These are phyloP conservation scores for Mnemiopsis leidyi DNA, from an alignment of 37 sponge, comb jelly and placozoan genomes.

Conservation along the genomic window DNA sequence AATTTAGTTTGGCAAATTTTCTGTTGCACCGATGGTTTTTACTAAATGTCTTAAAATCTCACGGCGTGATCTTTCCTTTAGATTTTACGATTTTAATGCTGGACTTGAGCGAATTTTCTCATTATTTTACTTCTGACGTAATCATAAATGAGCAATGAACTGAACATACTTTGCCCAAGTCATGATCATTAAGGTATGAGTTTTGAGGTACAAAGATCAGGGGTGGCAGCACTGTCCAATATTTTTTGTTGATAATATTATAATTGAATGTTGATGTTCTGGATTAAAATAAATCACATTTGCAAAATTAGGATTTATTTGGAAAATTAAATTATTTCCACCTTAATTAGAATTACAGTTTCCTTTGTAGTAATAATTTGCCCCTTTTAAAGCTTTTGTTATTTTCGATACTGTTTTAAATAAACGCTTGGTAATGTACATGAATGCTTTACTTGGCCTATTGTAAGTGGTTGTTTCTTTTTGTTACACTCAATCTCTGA, in stretches of 20 bases:
- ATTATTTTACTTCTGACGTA: background rate
- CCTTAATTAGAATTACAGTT: background rate
- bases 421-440: conserved; percentile 16
- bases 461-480: background rate
- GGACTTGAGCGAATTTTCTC: background rate
- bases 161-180: background rate
- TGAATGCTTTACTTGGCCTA: conserved; percentile 38
- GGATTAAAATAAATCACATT: background rate
- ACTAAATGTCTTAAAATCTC: background rate
- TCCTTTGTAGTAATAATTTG: conserved; percentile 31
- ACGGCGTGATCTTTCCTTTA: background rate
- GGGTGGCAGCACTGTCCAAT: background rate
- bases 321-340: background rate
- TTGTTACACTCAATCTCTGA: too few species aligned
- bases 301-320: background rate
- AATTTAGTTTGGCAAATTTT: background rate
- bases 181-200: too few species aligned
- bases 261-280: background rate
- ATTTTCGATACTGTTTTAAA: conserved; percentile 50
- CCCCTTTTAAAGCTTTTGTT: conserved; percentile 63
- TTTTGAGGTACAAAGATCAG: background rate
- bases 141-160: background rate
- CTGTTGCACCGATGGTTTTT: background rate
- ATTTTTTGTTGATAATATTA: background rate
- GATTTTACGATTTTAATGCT: background rate